Conservation (phyloP, 2,888 invertebrate genomes). For the Drosophila eohydei region DNA sequence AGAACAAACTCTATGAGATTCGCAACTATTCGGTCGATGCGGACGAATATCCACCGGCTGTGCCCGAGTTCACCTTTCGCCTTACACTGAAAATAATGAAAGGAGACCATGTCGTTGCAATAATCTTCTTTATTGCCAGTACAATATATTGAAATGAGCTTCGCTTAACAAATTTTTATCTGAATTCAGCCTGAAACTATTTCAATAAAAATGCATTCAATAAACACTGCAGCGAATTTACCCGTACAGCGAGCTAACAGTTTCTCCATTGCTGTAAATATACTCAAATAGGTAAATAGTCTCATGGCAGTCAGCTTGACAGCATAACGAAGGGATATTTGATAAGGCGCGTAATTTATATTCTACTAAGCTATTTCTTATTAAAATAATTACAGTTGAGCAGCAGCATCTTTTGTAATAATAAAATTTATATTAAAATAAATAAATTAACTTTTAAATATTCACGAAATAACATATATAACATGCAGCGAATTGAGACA, state of each 20-base stretch:
- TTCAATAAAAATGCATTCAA: not conserved
- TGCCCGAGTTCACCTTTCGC: slow-evolving; percentile 33
- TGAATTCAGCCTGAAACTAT: not conserved
- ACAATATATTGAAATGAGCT: not conserved
- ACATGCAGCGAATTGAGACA: no score
- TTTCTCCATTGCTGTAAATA: not conserved
- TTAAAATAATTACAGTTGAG: no score
- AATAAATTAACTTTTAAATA: no score
- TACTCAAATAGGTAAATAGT: not conserved
- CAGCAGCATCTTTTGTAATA: no score
- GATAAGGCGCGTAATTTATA: not conserved
- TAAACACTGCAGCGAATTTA: not conserved
- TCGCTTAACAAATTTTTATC: not conserved
- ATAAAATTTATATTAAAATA: no score
- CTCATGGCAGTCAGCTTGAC: slow-evolving; percentile 17
- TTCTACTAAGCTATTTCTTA: not conserved
- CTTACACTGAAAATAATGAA: not conserved
- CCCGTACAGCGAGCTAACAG: not conserved
- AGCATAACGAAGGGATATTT: not conserved
- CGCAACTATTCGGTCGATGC: slow-evolving; percentile 38
- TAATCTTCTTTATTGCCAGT: not conserved
- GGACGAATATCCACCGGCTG: slow-evolving; percentile 29
- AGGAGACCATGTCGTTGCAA: not conserved
- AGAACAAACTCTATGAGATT: slow-evolving; percentile 40
- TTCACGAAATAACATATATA: no score